These are phyloP conservation scores for Hoplias malabaricus DNA, from an alignment of 2,113 vertebrate species.

Conservation along the genomic window DNA sequence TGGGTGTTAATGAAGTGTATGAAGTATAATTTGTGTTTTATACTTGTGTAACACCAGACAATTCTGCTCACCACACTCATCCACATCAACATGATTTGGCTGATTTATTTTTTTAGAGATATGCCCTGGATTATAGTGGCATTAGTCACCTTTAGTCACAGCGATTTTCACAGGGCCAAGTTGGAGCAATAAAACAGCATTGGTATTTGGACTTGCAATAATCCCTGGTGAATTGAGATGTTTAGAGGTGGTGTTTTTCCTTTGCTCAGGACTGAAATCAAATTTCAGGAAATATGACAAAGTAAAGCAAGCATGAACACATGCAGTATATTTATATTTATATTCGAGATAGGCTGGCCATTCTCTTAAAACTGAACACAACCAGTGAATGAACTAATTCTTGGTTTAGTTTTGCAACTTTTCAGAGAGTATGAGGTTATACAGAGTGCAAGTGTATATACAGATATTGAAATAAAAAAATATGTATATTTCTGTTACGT, in stretches of 20 bases:
- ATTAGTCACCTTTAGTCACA: background rate
- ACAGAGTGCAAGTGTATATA: background rate
- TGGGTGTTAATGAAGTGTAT: slow-evolving; percentile 14
- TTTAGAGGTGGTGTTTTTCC: slow-evolving; percentile 1
- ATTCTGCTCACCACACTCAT: background rate
- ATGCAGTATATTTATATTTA: background rate
- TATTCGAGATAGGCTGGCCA: background rate
- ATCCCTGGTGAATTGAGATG: slow-evolving; percentile 20
- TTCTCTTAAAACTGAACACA: background rate
- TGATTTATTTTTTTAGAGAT: slow-evolving; percentile 4
- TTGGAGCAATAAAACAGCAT: slow-evolving; percentile 20
- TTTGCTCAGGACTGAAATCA: slow-evolving; percentile 32
- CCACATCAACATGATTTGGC: background rate
- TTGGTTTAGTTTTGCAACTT: slow-evolving; percentile 7
- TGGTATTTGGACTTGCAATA: slow-evolving; percentile 21
- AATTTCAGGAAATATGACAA: slow-evolving; percentile 17
- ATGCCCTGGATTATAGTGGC: background rate
- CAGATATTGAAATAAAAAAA: background rate
- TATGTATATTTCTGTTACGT: slow-evolving; percentile 1
- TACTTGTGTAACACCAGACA: slow-evolving; percentile 9
- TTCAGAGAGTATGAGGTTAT: background rate
- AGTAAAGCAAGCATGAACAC: slow-evolving; percentile 1
- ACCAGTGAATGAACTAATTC: background rate
- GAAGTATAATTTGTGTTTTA: slow-evolving; percentile 32
- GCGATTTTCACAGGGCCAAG: too few relatives aligned